phyloP scores from a whole-genome alignment of 2,113 vertebrate genomes.

The Sinocyclocheilus grahami region DNA sequence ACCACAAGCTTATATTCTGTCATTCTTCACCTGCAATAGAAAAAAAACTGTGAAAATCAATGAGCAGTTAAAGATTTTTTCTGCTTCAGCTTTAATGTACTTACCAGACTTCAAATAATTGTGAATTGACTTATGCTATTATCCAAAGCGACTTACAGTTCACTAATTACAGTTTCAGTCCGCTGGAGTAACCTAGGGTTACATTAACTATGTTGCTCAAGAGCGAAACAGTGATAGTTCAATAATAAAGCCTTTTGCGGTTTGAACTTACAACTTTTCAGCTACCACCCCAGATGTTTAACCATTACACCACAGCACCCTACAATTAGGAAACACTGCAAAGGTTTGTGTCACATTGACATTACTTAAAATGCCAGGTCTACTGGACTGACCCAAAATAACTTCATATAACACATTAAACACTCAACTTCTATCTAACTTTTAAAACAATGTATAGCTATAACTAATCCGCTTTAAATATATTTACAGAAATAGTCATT shows the following conservation, averaged over 20 bases:
- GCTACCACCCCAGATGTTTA: not conserved
- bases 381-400: not conserved
- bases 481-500: not conserved
- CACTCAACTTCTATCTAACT: not conserved
- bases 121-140: not conserved
- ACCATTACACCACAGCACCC: not conserved
- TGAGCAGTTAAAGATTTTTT: not conserved
- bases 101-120: not conserved
- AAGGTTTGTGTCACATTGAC: not conserved
- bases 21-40: slow-evolving; percentile 75
- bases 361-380: not conserved
- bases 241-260: not conserved
- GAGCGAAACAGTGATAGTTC: not conserved
- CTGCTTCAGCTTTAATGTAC: not conserved
- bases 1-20: slow-evolving; percentile 82
- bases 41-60: slow-evolving; percentile 8
- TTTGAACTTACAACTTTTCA: not conserved
- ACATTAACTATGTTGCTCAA: not conserved
- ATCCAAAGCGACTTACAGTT: not conserved
- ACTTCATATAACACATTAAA: not conserved
- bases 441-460: not conserved
- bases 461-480: not conserved
- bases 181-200: not conserved
- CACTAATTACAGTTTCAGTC: not conserved
- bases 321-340: not conserved